Base-by-base conservation (phyloP, 2,888 invertebrate genomes). In the Nipponacmea schrenckii region DNA sequence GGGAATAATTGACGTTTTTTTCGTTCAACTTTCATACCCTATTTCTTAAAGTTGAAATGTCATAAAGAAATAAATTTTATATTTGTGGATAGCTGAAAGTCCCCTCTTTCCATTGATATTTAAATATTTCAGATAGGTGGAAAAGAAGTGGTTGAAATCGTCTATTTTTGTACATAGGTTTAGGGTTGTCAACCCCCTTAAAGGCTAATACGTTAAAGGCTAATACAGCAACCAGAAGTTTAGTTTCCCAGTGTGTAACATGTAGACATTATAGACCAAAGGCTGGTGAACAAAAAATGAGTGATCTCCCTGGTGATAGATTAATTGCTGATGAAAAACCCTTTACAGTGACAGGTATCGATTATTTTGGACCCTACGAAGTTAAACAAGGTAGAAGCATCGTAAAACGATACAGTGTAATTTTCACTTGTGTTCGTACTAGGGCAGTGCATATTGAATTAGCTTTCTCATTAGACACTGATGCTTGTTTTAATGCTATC, bases 361-460 rank as follows among this genome's bases (percentile, higher is more conserved):
- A 75, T 62, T 74, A 70, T 44, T 75, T 75, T 68, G 74, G 72
- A 12, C 70, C 74, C 8, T 76, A 66, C 63, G 12, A 15, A 14
- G 26, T 74, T 17, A 77, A 76, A 64, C 44, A 67, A 39, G 75
- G 75, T 4, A 48, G 73, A 31, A 48, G 39, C 14, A 62, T 44
- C 2, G 62, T 56, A 15, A 77, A 77, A 39, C 56, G 75, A 27
- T 77, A 77, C 65, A 75, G 73, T 8, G 74, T 74, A 14, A 69
- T 77, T 17, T 77, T 77, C 26, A 77, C 77, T 12, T 77, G 77
- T 46, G 31, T 73, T 8, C 17, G 62, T 62, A 64, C 50, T 12
- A 26, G 75, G 50, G 77, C 75, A 5, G 67, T 73, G 20, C 75
- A 77, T 48, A 45, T 77, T 12, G 75, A 77, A 65, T 62, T 74